Evolutionary conservation across 92 coral and sea anemone species (phyloP), one percentile per base, ranked within the genome.

Genomic region (Heteractis magnifica): DNA sequence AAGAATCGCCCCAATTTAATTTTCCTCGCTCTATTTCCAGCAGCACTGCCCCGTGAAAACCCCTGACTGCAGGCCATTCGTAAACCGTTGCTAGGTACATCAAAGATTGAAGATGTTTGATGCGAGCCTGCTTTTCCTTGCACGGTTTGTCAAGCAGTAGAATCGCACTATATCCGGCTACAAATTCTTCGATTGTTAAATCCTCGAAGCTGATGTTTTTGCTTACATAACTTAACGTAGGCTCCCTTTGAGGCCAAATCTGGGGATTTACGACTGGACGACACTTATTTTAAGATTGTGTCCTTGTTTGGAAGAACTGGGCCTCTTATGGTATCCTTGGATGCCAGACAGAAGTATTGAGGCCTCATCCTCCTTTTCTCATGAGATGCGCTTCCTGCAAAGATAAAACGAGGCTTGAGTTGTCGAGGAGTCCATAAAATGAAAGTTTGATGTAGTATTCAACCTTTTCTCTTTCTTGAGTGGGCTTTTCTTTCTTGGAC

Each of bases 81-180:
- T 84, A 76, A 58, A 60, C 26, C 5, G 59, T 26, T 6, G 82
- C 81, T 0, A 76, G 51, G 70, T 83, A 83, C 86, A 76, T 83
- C 55, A 59, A 50, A 2, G 79, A 53, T 12, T 62, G 52, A 9
- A 81, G 21, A 73, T 73, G 51, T 11, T 73, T 52, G 4, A 20
- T 23, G 52, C 51, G 77, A 5, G 18, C 18, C 12, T 4, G 51
- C 14, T 51, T 44, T 51, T 73, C 77, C 13, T 12, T 44, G 11
- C 26, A 8, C 34, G 71, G n/a, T 64, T 15, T 16, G 23, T 16
- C 23, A 19, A n/a, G 71, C 71, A 64, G n/a, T 19, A 64, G 34
- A 19, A 71, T 71, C 3, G 76, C 8, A 71, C 41, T 19, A 11
- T 71, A 71, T 6, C 76, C 76, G 49, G 76, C 76, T 8, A 71